Percentiles rank a stretch among this genome's conserved stretches.
These are phyloP conservation scores for Ataeniobius toweri DNA, from an alignment of 2,797 vertebrate genomes.

Conservation along the genomic window DNA sequence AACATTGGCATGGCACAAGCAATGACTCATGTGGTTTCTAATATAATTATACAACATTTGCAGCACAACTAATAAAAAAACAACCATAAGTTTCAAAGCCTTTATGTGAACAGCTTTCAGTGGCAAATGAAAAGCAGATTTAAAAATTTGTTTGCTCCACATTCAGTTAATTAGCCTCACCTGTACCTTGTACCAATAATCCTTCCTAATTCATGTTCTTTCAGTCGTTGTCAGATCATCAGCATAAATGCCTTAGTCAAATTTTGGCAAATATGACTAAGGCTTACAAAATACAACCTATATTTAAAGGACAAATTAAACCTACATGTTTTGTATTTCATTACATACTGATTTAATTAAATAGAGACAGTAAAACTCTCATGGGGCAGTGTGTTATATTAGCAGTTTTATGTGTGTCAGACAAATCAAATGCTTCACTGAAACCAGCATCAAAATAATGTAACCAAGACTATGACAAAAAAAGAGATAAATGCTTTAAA, in stretches of 20 bases:
- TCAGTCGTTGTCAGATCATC: too few relatives aligned
- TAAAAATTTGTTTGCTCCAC: too few relatives aligned
- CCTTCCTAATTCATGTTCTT: too few relatives aligned
- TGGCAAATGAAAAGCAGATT: too few relatives aligned
- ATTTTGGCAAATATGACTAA: too few relatives aligned
- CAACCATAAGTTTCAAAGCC: neutral
- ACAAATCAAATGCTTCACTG: neutral
- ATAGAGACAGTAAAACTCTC: too few relatives aligned
- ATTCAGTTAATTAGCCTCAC: too few relatives aligned
- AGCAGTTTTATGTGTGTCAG: neutral
- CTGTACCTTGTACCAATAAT: too few relatives aligned
- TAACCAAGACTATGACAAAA: constrained; percentile 24
- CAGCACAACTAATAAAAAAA: neutral
- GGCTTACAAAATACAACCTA: neutral
- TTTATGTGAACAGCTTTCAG: too few relatives aligned
- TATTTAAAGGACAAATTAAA: neutral
- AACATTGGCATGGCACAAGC: neutral
- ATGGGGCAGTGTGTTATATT: neutral
- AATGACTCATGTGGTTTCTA: neutral
- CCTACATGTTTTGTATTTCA: neutral
- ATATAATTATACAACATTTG: neutral
- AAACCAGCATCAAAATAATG: constrained; percentile 6
- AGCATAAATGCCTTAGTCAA: too few relatives aligned
- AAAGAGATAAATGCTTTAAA: constrained; percentile 5
- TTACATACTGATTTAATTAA: neutral